Percentiles rank a stretch among this genome's conserved stretches.
Evolutionary conservation across 2,888 invertebrate genomes (phyloP).

Genomic region (Eupithecia dodoneata): DNA sequence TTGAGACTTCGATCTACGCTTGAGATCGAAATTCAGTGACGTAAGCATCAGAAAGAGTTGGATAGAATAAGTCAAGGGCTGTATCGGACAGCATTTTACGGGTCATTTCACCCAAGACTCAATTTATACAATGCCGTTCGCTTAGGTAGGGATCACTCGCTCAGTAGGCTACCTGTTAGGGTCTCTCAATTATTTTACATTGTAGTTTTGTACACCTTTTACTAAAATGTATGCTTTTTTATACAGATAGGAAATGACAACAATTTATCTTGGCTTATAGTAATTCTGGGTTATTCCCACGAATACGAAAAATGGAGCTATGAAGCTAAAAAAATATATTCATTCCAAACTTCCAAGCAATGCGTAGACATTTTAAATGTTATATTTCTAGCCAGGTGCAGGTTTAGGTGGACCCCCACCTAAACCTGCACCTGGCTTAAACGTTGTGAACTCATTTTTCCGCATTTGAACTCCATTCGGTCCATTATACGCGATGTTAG

Average conservation of each 20-base stretch:
- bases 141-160: slow-evolving; percentile 29
- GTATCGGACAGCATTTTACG: slow-evolving; percentile 62
- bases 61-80: slow-evolving; percentile 63
- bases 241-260: not conserved
- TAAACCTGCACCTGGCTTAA: no score
- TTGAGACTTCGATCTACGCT: not conserved
- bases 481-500: no score
- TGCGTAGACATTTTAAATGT: no score
- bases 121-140: slow-evolving; percentile 61
- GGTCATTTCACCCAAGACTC: slow-evolving; percentile 57
- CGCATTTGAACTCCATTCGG: no score
- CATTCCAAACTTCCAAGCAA: no score
- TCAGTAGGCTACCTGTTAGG: slow-evolving; percentile 2
- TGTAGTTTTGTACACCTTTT: not conserved
- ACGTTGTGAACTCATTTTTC: no score
- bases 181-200: not conserved
- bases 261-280: not conserved
- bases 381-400: no score
- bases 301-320: no score
- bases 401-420: no score
- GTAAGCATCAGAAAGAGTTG: not conserved
- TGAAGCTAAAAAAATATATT: no score
- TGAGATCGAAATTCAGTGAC: not conserved
- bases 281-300: no score
- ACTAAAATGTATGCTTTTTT: not conserved